Percentiles rank a stretch among this genome's conserved stretches.
Conservation (phyloP, 2,888 invertebrate genomes). For the Euclidia mi region DNA sequence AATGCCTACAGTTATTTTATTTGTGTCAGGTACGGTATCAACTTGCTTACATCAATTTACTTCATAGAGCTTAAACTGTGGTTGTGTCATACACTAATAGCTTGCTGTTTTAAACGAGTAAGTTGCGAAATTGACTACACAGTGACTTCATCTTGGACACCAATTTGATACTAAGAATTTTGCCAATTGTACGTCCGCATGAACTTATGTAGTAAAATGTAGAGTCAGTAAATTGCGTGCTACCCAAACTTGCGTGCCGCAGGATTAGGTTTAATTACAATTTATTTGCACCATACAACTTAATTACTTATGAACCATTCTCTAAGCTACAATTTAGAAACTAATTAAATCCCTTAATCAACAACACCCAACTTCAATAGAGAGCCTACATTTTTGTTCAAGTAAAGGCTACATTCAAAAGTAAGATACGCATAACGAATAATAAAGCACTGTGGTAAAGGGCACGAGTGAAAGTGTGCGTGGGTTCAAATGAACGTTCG, state of each 20-base stretch:
- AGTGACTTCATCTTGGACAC: slow-evolving; percentile 66
- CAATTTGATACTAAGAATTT: slow-evolving; percentile 25
- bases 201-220: slow-evolving; percentile 10
- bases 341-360: slow-evolving; percentile 1
- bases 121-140: slow-evolving; percentile 66
- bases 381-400: background rate
- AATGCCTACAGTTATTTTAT: slow-evolving; percentile 44
- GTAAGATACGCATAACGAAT: slow-evolving; percentile 26
- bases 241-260: slow-evolving; percentile 56
- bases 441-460: slow-evolving; percentile 46
- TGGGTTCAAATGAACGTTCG: slow-evolving; percentile 53
- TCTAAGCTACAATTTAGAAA: slow-evolving; percentile 18
- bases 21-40: slow-evolving; percentile 40
- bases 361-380: no score
- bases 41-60: slow-evolving; percentile 61
- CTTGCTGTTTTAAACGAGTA: slow-evolving; percentile 50
- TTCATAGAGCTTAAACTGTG: slow-evolving; percentile 48
- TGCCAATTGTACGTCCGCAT: slow-evolving; percentile 29
- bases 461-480: slow-evolving; percentile 67
- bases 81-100: slow-evolving; percentile 66
- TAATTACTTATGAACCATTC: slow-evolving; percentile 51
- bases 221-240: slow-evolving; percentile 55
- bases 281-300: slow-evolving; percentile 57
- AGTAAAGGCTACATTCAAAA: slow-evolving; percentile 16
- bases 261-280: slow-evolving; percentile 61